Percentiles rank a stretch among this genome's conserved stretches.
phyloP scores from a whole-genome alignment of 2,113 vertebrate species.

The Suricata suricatta region DNA sequence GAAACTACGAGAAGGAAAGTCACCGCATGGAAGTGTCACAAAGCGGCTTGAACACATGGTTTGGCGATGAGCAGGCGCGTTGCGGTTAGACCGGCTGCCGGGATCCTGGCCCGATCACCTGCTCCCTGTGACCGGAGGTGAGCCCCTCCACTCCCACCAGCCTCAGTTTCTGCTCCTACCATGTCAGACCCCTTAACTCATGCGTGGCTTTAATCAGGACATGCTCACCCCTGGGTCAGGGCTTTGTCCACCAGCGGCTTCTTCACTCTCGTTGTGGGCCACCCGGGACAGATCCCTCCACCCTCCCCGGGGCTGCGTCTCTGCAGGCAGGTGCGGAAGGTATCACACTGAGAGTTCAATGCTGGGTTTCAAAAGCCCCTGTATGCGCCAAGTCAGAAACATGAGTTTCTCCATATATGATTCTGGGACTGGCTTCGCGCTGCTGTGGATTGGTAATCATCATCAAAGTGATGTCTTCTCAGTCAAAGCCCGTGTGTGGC shows the following conservation, averaged over 20 bases:
- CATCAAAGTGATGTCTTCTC: not conserved
- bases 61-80: not conserved
- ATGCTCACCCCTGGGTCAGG: not conserved
- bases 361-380: not conserved
- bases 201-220: rapidly evolving
- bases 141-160: not conserved
- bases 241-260: not conserved
- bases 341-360: no score
- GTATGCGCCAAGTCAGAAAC: not conserved
- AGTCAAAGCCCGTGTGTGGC: not conserved
- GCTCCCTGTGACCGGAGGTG: not conserved
- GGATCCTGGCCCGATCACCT: rapidly evolving
- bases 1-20: not conserved
- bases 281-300: not conserved
- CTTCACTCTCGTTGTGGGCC: rapidly evolving
- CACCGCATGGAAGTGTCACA: no score
- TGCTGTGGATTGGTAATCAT: not conserved
- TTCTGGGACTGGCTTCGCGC: rapidly evolving
- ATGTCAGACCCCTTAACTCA: not conserved
- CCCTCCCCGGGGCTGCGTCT: rapidly evolving
- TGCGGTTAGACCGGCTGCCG: rapidly evolving
- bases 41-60: not conserved
- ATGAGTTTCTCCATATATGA: not conserved
- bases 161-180: not conserved
- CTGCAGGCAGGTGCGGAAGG: not conserved